Conservation (phyloP, 2,797 vertebrate species). For the Muraenolepis orangiensis region DNA sequence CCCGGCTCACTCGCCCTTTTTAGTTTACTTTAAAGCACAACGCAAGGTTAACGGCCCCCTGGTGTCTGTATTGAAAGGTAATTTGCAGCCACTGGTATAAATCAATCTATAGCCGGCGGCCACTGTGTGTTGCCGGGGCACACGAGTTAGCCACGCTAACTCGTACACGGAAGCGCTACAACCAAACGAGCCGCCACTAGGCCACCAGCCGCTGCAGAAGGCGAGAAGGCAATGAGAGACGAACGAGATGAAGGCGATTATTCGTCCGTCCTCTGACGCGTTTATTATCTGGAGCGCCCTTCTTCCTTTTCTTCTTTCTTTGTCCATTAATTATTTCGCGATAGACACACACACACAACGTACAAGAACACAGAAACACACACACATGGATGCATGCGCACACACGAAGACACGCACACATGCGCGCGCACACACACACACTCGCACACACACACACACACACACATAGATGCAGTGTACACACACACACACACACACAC, state of each 20-base stretch:
- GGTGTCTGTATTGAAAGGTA: conserved; percentile 2
- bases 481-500: not conserved
- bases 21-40: conserved; percentile 16
- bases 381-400: not conserved
- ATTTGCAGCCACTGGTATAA: conserved; percentile 10
- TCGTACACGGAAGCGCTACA: not conserved
- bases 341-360: not conserved
- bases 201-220: no score
- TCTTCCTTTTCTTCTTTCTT: not conserved
- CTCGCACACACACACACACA: not conserved
- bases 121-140: not conserved
- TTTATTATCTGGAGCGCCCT: not conserved
- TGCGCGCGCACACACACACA: not conserved
- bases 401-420: not conserved
- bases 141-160: not conserved
- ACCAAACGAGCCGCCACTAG: not conserved
- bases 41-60: not conserved
- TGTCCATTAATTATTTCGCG: not conserved
- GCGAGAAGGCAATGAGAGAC: no score
- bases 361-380: not conserved
- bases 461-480: no score
- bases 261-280: not conserved
- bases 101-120: conserved; percentile 1
- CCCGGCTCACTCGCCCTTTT: conserved; percentile 7
- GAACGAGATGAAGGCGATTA: conserved; percentile 7